A percentile compares a stretch with the other conserved stretches of the same genome.
phyloP scores from a whole-genome alignment of 2,113 vertebrate species.

The Cyanocitta stelleri region DNA sequence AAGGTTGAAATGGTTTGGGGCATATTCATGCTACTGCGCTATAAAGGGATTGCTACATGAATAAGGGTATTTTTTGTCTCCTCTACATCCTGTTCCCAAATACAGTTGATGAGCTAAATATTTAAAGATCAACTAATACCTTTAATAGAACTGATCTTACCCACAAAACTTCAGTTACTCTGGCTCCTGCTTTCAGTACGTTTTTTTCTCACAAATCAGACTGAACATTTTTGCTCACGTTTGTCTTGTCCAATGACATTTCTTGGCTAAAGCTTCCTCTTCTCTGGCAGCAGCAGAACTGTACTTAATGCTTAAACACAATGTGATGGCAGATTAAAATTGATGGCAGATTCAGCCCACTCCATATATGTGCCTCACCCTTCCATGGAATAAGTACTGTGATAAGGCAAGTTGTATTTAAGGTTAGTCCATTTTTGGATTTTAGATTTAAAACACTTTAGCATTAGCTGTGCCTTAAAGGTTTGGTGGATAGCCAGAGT shows the following conservation, averaged over 20 bases:
- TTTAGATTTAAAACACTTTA: conserved; percentile 23
- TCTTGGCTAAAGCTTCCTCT: conserved; percentile 20
- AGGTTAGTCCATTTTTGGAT: not conserved
- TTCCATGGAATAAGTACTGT: not conserved
- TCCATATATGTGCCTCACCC: not conserved
- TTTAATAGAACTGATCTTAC: not conserved
- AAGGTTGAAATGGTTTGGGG: not conserved
- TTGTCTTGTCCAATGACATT: not conserved
- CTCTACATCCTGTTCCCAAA: not conserved
- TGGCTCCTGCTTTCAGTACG: not conserved
- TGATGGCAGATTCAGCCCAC: not conserved
- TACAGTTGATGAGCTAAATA: not conserved
- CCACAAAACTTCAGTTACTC: not conserved
- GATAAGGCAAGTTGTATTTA: not conserved
- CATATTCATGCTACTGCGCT: not conserved
- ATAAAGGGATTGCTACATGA: not conserved
- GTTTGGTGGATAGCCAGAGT: not conserved
- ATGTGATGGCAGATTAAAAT: not conserved
- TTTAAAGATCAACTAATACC: not conserved
- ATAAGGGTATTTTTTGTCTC: not conserved
- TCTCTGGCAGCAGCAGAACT: conserved; percentile 1
- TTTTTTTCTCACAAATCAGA: conserved; percentile 18
- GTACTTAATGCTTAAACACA: not conserved
- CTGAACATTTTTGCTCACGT: not conserved
- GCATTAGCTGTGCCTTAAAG: not conserved